Evolutionary conservation across 2,888 invertebrate genomes (phyloP), one percentile per base, ranked within the genome.

Genomic region (Dyspetes luteomarginatus): DNA sequence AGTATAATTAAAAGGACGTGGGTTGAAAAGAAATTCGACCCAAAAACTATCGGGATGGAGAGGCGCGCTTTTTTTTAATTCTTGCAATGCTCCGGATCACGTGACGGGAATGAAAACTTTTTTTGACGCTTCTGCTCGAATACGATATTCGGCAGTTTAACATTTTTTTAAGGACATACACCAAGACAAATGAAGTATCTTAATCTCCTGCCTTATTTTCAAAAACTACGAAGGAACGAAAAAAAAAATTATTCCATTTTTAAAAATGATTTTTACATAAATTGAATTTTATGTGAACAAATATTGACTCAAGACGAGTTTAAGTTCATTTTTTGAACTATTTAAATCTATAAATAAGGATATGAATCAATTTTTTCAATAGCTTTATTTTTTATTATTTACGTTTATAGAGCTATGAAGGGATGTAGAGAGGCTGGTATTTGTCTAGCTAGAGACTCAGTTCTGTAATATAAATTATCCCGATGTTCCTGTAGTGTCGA

Each of bases 391-490:
- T n/a, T n/a, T n/a, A n/a, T n/a, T n/a, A n/a, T n/a, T n/a, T n/a
- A n/a, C n/a, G n/a, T n/a, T n/a, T n/a, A n/a, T n/a, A 4, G 22
- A 12, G 9, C 30, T 1, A 24, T 36, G 36, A 43, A n/a, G 26
- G 30, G 36, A 60, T 9, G 30, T 22, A 48, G 15, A 36, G 48
- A 22, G 36, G 3, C 30, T 22, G 15, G 15, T 45, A 48, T 9
- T 60, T 43, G 60, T 30, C 5, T 17, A 60, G 17, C 30, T n/a
- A 71, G 60, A 55, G 52, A 73, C 62, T 28, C 58, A 28, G 28
- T 72, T 62, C 56, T 48, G 58, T 36, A 71, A 76, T 52, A 76
- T 60, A 55, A 76, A 76, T 58, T 71, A 58, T 36, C 52, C 45
- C 43, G 19, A 60, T 67, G 75, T 76, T 55, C 55, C 43, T 43